Evolutionary conservation across 2,113 vertebrate genomes (phyloP).

Genomic region (Bufo bufo): DNA sequence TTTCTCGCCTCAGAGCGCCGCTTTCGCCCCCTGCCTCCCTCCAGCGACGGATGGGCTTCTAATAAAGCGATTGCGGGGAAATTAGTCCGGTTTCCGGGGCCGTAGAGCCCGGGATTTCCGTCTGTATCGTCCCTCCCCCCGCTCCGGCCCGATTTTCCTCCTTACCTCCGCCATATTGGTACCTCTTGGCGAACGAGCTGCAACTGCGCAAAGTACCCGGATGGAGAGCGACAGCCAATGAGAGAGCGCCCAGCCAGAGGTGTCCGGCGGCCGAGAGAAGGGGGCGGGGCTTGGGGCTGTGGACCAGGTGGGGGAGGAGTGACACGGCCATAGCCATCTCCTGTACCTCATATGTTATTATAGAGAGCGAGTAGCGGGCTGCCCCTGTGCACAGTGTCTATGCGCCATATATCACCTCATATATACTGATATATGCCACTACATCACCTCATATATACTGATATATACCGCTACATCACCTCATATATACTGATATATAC

Average conservation of each 20-base stretch:
- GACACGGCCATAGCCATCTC: conserved; percentile 48
- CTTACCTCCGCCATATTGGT: conserved; percentile 99
- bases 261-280: conserved; percentile 32
- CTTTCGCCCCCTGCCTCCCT: conserved; percentile 36
- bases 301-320: conserved; percentile 26
- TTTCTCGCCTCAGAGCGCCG: conserved; percentile 10
- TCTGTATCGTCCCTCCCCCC: conserved; percentile 61
- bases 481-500: not conserved
- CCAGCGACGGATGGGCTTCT: conserved; percentile 8
- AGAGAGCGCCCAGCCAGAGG: conserved; percentile 59
- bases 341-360: not conserved
- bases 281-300: conserved; percentile 56
- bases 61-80: not conserved
- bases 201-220: conserved; percentile 86
- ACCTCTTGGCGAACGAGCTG: conserved; percentile 89
- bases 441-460: too few relatives aligned
- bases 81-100: not conserved
- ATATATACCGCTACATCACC: not conserved
- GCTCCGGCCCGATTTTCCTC: conserved; percentile 84
- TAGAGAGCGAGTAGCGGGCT: not conserved
- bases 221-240: conserved; percentile 86
- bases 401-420: not conserved
- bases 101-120: conserved; percentile 30
- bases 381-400: too few relatives aligned
- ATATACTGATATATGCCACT: not conserved